Evolutionary conservation across 2,797 vertebrate genomes (phyloP).

Genomic region (Myiotriccus ornatus): DNA sequence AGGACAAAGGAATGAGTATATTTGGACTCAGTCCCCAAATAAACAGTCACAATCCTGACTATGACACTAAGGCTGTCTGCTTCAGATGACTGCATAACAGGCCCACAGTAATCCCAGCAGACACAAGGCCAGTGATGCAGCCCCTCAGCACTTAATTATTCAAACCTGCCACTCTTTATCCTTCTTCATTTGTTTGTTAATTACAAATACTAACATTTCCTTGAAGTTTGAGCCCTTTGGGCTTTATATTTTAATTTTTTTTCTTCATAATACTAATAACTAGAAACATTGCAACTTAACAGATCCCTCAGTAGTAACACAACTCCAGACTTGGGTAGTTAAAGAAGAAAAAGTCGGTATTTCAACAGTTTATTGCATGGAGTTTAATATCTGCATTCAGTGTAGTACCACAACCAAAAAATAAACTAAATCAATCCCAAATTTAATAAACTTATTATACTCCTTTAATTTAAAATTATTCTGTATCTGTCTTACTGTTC

Average conservation of each 20-base stretch:
- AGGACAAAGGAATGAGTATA: background rate
- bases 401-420: background rate
- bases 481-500: background rate
- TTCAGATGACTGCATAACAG: background rate
- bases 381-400: fast-evolving
- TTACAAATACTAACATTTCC: background rate
- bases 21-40: background rate
- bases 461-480: background rate
- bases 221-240: background rate
- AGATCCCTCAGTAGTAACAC: background rate
- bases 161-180: background rate
- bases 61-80: background rate
- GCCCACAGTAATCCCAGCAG: background rate
- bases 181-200: background rate
- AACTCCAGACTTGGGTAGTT: background rate
- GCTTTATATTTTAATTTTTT: background rate
- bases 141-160: background rate
- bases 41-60: background rate
- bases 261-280: background rate
- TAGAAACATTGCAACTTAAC: background rate
- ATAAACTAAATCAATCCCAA: background rate
- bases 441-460: background rate
- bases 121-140: background rate
- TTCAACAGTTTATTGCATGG: background rate
- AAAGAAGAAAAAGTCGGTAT: background rate